phyloP scores from a whole-genome alignment of 1,140 invertebrate species.

The Drosophila saltans region DNA sequence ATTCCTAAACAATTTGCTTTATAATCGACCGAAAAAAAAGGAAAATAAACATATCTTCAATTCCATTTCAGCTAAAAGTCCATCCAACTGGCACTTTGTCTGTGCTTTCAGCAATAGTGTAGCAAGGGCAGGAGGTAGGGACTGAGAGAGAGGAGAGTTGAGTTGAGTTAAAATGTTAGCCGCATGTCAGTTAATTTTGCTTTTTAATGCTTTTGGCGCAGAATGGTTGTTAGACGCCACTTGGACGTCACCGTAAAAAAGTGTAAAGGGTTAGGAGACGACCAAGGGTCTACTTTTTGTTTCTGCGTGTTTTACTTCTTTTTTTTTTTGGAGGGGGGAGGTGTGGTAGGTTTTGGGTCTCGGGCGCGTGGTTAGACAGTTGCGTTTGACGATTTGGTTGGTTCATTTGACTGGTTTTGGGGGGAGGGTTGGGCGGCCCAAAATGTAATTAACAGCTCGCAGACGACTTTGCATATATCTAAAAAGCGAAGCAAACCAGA shows the following conservation, averaged over 20 bases:
- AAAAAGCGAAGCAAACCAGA: constrained; percentile 23
- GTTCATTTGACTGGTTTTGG: background rate
- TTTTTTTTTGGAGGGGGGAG: background rate
- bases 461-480: constrained; percentile 55
- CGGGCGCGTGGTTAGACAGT: constrained; percentile 7
- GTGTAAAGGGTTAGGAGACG: background rate
- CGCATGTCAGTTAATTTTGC: constrained; percentile 58
- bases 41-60: no score
- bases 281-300: constrained; percentile 6
- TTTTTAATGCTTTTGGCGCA: constrained; percentile 58
- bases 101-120: no score
- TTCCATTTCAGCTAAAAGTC: background rate
- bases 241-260: constrained; percentile 17
- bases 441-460: constrained; percentile 60
- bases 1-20: no score
- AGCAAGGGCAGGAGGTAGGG: background rate
- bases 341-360: background rate
- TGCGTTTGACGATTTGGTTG: constrained; percentile 17
- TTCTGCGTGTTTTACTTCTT: background rate
- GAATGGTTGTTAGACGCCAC: constrained; percentile 54
- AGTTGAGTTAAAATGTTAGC: constrained; percentile 41
- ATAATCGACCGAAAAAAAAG: no score
- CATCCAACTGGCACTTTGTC: no score
- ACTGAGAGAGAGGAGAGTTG: background rate
- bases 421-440: background rate